Evolutionary conservation across 2,888 invertebrate species (phyloP).

Genomic region (Phortica magna): DNA sequence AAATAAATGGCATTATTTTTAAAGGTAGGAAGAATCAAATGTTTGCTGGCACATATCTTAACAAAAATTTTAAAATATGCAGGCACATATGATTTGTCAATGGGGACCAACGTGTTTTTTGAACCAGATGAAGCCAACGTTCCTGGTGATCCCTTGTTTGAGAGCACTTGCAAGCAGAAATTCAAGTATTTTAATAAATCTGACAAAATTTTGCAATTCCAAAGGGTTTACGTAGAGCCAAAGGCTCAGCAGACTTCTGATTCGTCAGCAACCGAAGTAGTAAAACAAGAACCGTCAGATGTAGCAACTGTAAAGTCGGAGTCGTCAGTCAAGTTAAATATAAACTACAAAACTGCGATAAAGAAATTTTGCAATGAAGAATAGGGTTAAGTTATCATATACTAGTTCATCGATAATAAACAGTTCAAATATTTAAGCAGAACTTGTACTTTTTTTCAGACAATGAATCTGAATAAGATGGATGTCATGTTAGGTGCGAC

Average conservation of each 20-base stretch:
- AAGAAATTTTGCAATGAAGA: conserved; percentile 62
- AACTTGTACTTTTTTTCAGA: neutral
- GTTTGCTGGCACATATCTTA: neutral
- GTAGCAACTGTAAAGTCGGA: conserved; percentile 22
- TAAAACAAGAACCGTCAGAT: conserved; percentile 7
- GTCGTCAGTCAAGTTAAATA: conserved; percentile 56
- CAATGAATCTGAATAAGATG: conserved; percentile 55
- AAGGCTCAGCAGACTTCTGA: neutral
- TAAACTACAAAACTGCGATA: conserved; percentile 74
- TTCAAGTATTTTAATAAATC: conserved; percentile 83
- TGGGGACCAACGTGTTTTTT: conserved; percentile 88
- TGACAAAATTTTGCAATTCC: conserved; percentile 83
- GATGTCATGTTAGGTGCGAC: conserved; percentile 61
- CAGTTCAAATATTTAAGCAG: conserved; percentile 25
- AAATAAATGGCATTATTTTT: conserved; percentile 84
- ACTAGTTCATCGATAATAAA: neutral
- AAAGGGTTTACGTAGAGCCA: conserved; percentile 82
- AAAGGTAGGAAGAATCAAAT: conserved; percentile 76
- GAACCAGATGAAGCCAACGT: conserved; percentile 80
- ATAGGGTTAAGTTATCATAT: conserved; percentile 27
- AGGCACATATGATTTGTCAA: conserved; percentile 84
- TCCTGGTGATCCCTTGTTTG: conserved; percentile 80
- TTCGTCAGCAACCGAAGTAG: neutral
- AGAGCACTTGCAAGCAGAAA: conserved; percentile 80
- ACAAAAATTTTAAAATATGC: neutral